Percentiles rank a stretch among this genome's conserved stretches.
Conservation (phyloP, 1,140 invertebrate species). For the Rhagoletis zephyria region DNA sequence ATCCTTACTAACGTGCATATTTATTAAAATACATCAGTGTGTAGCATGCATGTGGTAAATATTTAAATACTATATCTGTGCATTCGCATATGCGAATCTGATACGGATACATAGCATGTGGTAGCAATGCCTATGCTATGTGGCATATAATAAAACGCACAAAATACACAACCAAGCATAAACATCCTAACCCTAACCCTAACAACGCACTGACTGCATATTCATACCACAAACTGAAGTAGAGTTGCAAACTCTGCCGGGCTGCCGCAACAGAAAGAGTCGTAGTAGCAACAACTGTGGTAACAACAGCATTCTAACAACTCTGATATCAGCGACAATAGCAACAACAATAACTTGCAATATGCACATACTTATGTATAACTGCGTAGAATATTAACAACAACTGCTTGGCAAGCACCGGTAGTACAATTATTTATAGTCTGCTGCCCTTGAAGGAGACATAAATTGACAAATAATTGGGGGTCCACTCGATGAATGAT, state of each 20-base stretch:
- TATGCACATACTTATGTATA: not conserved
- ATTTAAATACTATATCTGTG: not conserved
- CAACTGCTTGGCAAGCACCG: not conserved
- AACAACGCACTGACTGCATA: not conserved
- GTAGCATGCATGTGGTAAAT: no score
- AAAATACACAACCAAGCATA: not conserved
- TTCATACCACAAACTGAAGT: not conserved
- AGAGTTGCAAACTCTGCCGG: no score
- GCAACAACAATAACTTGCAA: not conserved
- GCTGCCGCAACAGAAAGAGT: constrained; percentile 10
- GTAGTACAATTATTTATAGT: constrained; percentile 59
- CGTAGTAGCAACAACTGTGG: not conserved
- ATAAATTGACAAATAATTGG: constrained; percentile 62
- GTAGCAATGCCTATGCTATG: not conserved
- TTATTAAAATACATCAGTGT: no score
- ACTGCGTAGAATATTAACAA: not conserved
- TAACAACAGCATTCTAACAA: constrained; percentile 33
- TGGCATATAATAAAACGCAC: not conserved
- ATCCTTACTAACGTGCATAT: no score
- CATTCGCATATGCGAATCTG: not conserved
- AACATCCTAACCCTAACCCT: not conserved
- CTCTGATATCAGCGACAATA: constrained; percentile 2
- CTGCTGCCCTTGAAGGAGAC: constrained; percentile 60
- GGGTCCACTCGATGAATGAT: constrained; percentile 59
- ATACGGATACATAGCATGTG: not conserved